Conservation (phyloP, 2,888 invertebrate species). For the Ariolimax columbianus region DNA sequence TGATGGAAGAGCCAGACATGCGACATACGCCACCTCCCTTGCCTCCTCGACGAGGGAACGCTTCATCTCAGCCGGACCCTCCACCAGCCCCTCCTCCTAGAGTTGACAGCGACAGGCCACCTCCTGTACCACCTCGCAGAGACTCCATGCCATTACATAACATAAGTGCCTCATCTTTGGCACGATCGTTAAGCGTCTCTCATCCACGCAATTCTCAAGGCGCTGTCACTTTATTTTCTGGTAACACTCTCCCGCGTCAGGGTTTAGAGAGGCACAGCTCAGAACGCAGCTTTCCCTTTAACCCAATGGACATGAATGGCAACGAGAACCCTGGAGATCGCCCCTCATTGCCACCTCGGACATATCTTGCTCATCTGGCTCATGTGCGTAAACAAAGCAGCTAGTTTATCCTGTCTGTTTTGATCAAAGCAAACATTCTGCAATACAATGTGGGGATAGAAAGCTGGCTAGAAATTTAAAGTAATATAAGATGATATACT, state of each 20-base stretch:
- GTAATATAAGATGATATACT: neutral
- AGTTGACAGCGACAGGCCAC: constrained; percentile 81
- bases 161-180: neutral
- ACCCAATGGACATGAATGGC: constrained; percentile 21
- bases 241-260: constrained; percentile 33
- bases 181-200: constrained; percentile 48
- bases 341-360: constrained; percentile 43
- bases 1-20: constrained; percentile 55
- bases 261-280: constrained; percentile 42
- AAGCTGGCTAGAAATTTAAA: neutral
- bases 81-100: constrained; percentile 85
- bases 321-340: constrained; percentile 33
- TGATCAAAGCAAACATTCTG: neutral
- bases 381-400: constrained; percentile 37
- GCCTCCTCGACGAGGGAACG: constrained; percentile 77
- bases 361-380: constrained; percentile 42
- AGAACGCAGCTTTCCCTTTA: constrained; percentile 39
- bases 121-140: constrained; percentile 83
- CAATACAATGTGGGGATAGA: neutral
- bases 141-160: constrained; percentile 60
- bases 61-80: constrained; percentile 73
- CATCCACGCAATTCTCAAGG: constrained; percentile 55
- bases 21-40: constrained; percentile 67
- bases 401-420: constrained; percentile 15
- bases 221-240: neutral